These are phyloP conservation scores for Otis tarda DNA, from an alignment of 2,113 vertebrate species.

Conservation along the genomic window DNA sequence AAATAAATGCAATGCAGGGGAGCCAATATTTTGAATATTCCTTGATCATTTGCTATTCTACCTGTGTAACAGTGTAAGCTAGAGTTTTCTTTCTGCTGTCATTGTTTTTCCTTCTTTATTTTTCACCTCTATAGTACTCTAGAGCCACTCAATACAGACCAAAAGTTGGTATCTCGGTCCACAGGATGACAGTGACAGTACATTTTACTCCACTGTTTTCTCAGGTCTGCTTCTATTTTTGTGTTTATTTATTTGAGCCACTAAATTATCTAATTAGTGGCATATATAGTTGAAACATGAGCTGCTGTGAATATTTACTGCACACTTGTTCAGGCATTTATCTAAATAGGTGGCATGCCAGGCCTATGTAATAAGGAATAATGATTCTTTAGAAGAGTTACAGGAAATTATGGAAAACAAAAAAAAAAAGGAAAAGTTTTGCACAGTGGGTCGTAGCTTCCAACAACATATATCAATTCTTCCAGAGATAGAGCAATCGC, in stretches of 20 bases:
- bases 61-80: not conserved
- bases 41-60: not conserved
- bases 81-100: not conserved
- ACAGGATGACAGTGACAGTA: not conserved
- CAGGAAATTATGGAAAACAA: constrained; percentile 76
- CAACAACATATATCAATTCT: constrained; percentile 76
- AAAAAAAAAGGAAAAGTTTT: constrained; percentile 67
- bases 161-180: not conserved
- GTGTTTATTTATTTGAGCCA: constrained; percentile 81
- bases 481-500: constrained; percentile 76
- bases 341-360: constrained; percentile 85
- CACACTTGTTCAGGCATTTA: constrained; percentile 81
- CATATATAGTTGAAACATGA: constrained; percentile 81
- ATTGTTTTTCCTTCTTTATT: not conserved
- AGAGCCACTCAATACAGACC: not conserved
- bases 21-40: not conserved
- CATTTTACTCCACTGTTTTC: constrained; percentile 51
- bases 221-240: constrained; percentile 65
- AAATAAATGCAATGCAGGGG: fast-evolving
- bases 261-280: constrained; percentile 87
- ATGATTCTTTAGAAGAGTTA: constrained; percentile 81
- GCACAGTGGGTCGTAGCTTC: constrained; percentile 61
- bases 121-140: not conserved
- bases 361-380: constrained; percentile 82
- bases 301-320: constrained; percentile 84